Conservation (phyloP, 2,797 vertebrate genomes). For the Anomalospiza imberbis region DNA sequence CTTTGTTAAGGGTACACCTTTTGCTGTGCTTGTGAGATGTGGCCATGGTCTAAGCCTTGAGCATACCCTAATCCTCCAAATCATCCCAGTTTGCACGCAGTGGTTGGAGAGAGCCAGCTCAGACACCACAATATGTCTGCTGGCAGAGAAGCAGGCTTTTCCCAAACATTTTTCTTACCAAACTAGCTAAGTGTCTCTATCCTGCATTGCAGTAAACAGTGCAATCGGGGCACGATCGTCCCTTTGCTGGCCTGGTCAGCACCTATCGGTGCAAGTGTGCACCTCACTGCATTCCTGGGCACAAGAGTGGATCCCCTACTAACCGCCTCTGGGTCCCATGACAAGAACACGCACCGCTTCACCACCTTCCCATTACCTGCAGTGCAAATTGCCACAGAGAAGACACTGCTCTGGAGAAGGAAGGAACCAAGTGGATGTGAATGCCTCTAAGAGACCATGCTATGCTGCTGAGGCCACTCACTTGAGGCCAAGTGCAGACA, state of each 20-base stretch:
- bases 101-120: background rate
- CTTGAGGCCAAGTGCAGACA: background rate
- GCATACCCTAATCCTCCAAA: background rate
- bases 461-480: background rate
- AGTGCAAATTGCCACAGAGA: background rate
- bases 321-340: background rate
- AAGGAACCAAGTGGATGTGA: background rate
- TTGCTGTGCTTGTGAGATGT: background rate
- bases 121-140: background rate
- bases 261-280: background rate
- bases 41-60: background rate
- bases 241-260: background rate
- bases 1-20: background rate
- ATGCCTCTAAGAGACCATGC: background rate
- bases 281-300: background rate
- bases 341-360: fast-evolving
- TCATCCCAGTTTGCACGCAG: fast-evolving
- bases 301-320: background rate
- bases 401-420: background rate
- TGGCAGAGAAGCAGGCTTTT: background rate
- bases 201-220: background rate
- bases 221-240: background rate
- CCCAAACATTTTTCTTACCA: background rate
- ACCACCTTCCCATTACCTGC: background rate
- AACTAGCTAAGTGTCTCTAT: background rate